These are phyloP conservation scores for Campylomormyrus numenius DNA, from an alignment of 2,113 vertebrate species.

Conservation along the genomic window DNA sequence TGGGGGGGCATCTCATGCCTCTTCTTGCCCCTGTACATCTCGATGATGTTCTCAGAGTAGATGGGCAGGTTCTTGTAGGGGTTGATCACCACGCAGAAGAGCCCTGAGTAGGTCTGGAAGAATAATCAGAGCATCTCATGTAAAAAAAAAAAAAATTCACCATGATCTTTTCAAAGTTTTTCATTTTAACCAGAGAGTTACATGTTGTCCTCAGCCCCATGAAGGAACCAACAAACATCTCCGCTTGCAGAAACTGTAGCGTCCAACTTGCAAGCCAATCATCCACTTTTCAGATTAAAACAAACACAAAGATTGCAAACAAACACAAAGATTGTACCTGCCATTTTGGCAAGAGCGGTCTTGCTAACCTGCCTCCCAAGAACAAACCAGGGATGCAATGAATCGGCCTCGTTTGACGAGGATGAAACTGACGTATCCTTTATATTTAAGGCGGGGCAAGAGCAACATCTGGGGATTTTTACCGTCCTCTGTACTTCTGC, in stretches of 20 bases:
- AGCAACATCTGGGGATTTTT: not conserved
- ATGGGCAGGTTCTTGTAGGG: conserved; percentile 67
- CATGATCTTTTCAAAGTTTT: not conserved
- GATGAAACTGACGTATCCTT: not conserved
- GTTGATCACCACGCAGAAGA: conserved; percentile 66
- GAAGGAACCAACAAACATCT: not conserved
- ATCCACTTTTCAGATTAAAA: not conserved
- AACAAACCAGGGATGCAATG: not conserved
- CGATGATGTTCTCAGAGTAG: conserved; percentile 65
- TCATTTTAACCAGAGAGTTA: not conserved
- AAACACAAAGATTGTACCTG: not conserved
- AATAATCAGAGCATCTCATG: not conserved
- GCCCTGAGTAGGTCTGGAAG: conserved; percentile 58
- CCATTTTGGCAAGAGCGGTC: not conserved
- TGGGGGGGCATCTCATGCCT: conserved; percentile 63
- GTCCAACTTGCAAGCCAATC: not conserved
- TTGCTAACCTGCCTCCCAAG: not conserved
- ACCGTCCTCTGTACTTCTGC: not conserved
- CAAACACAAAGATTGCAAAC: no score
- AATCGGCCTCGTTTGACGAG: not conserved
- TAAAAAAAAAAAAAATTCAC: not conserved
- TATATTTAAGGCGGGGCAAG: not conserved
- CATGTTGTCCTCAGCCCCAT: not conserved
- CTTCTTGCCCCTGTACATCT: conserved; percentile 66
- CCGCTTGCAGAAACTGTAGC: not conserved